Evolutionary conservation across 2,888 invertebrate species (phyloP).

Genomic region (Cataglyphis livida): DNA sequence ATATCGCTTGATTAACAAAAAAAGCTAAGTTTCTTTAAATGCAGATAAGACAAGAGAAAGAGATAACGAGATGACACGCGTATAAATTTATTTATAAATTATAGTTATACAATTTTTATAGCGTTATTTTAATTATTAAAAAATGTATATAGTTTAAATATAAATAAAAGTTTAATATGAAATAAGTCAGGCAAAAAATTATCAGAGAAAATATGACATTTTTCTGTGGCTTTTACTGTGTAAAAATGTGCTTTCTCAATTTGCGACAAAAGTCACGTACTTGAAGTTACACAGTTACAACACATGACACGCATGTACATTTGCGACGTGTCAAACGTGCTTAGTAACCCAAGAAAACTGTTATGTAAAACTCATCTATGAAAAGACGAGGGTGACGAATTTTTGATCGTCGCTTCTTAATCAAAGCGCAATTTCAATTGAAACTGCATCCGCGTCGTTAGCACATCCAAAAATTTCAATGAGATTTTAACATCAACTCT

Average conservation of each 20-base stretch:
- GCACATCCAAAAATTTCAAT: conserved; percentile 39
- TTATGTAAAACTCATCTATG: not conserved
- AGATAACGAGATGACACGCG: not conserved
- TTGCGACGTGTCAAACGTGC: conserved; percentile 21
- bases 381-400: not conserved
- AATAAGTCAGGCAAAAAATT: conserved; percentile 1
- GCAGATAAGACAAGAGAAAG: not conserved
- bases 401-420: conserved; percentile 6
- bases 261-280: conserved; percentile 45
- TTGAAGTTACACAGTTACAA: conserved; percentile 44
- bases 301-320: conserved; percentile 17
- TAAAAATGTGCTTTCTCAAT: conserved; percentile 26
- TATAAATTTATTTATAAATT: conserved; percentile 1
- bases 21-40: not conserved
- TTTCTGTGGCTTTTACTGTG: conserved; percentile 25
- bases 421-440: conserved; percentile 21
- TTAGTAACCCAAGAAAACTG: conserved; percentile 26
- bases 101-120: not conserved
- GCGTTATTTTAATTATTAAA: not conserved
- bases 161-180: conserved; percentile 7
- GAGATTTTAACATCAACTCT: conserved; percentile 43
- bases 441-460: not conserved
- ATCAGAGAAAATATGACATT: conserved; percentile 3
- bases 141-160: not conserved
- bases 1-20: not conserved